phyloP scores from a whole-genome alignment of 2,113 vertebrate genomes.

The Rhinoptilus africanus region DNA sequence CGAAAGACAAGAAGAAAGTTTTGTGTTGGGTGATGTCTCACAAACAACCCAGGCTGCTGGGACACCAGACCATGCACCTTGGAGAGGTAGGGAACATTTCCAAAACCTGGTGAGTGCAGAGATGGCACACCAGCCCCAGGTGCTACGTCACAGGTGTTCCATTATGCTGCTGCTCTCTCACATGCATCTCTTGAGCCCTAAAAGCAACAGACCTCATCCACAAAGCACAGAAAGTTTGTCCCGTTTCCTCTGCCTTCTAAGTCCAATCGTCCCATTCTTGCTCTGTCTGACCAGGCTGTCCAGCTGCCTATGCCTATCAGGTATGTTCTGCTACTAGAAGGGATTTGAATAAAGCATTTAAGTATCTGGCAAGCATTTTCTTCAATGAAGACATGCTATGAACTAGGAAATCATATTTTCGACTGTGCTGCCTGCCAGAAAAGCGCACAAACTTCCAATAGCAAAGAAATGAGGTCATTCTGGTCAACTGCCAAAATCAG shows the following conservation, averaged over 20 bases:
- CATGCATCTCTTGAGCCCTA: not conserved
- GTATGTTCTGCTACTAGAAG: not conserved
- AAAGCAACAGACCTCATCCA: not conserved
- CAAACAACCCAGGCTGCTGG: not conserved
- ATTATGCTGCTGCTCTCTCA: not conserved
- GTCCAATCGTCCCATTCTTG: fast-evolving
- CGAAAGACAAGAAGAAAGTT: not conserved
- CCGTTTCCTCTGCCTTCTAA: not conserved
- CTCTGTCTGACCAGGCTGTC: not conserved
- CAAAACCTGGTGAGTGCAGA: fast-evolving
- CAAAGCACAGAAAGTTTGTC: not conserved
- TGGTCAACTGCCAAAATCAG: constrained; percentile 64
- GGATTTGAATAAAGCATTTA: not conserved
- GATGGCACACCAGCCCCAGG: not conserved
- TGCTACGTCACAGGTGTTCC: not conserved
- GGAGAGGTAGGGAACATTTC: not conserved
- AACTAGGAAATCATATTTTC: constrained; percentile 52
- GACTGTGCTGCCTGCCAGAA: constrained; percentile 44
- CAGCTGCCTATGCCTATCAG: not conserved
- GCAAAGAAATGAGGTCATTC: constrained; percentile 69
- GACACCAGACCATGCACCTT: not conserved
- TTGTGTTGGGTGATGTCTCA: fast-evolving
- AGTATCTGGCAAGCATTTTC: constrained; percentile 42
- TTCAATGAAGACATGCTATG: constrained; percentile 51
- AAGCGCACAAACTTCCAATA: constrained; percentile 65